These are phyloP conservation scores for Temnothorax curvispinosus DNA, from an alignment of 1,140 invertebrate genomes.

Conservation along the genomic window DNA sequence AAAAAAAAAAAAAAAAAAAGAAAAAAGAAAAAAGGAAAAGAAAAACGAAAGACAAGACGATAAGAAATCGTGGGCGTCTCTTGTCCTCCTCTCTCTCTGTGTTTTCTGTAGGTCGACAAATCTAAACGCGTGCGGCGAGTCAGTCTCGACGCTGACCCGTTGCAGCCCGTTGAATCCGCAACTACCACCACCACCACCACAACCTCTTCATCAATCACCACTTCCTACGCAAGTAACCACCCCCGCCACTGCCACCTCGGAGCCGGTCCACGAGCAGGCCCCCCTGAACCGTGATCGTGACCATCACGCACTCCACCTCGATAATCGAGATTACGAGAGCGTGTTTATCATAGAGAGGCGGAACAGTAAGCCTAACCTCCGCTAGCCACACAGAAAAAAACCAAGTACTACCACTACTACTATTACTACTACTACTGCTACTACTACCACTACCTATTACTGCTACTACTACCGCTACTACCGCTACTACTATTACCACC, in stretches of 20 bases:
- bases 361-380: slow-evolving; percentile 88
- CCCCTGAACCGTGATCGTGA: slow-evolving; percentile 86
- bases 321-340: slow-evolving; percentile 90
- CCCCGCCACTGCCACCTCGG: slow-evolving; percentile 84
- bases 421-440: slow-evolving; percentile 62
- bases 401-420: slow-evolving; percentile 75
- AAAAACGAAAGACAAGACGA: slow-evolving; percentile 57
- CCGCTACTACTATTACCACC: slow-evolving; percentile 66
- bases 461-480: slow-evolving; percentile 65
- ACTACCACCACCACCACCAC: slow-evolving; percentile 85
- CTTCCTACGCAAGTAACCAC: slow-evolving; percentile 86
- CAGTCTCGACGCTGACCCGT: slow-evolving; percentile 86
- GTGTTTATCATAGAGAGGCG: slow-evolving; percentile 92
- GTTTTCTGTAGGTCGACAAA: slow-evolving; percentile 86
- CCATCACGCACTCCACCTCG: slow-evolving; percentile 85
- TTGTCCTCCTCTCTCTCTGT: slow-evolving; percentile 83
- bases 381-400: slow-evolving; percentile 81
- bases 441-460: slow-evolving; percentile 66
- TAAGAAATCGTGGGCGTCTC: slow-evolving; percentile 78
- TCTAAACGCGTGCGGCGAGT: slow-evolving; percentile 86
- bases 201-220: slow-evolving; percentile 86
- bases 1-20: neutral
- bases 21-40: slow-evolving; percentile 29
- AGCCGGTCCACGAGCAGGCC: slow-evolving; percentile 84
- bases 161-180: slow-evolving; percentile 86